Base-by-base conservation (phyloP, 2,888 invertebrate genomes). In the Eucriotettix oculatus region DNA sequence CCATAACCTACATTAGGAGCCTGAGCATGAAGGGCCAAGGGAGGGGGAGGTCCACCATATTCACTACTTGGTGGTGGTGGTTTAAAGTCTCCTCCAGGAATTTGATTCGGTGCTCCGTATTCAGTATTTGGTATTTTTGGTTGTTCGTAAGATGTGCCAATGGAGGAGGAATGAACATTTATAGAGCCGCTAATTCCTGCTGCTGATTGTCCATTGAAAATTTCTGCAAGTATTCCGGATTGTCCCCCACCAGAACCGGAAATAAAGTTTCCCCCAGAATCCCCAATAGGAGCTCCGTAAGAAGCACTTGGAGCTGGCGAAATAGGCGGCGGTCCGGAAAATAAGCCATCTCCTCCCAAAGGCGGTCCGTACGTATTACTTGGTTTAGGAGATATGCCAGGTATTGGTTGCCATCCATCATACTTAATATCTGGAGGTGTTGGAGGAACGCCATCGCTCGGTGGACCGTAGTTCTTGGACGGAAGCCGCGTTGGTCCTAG, bases 371-470 rank as follows among this genome's bases (percentile, higher is more conserved):
- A 65, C 1, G 64, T 61, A 52, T 59, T 57, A 44, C 54, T 58
- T 16, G 64, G 65, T 16, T 58, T 63, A 5, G 63, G 64, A 14
- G 64, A 60, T 1, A 67, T 65, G n/a, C 88, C 87, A 10, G 88
- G 84, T 62, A 90, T 90, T 17, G 90, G 90, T 69, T 85, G 87
- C 90, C 90, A 90, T 41, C 90, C 90, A 66, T 90, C 90, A 68
- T 90, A 90, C 58, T 86, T 76, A 43, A 88, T 82, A 69, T 84
- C 80, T 9, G 87, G 82, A 10, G 85, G 86, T 1, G 86, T 86
- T 1, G 87, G 86, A 0, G 87, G 86, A 0, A 85, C 86, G 52
- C 84, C 84, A 1, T 81, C 81, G 41, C 86, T 64, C 1, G 65
- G 60, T 1, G 67, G 67, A 9, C 63, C 62, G 53, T 62, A 62